phyloP scores from a whole-genome alignment of 2,888 invertebrate species.

The Cyaniris semiargus region DNA sequence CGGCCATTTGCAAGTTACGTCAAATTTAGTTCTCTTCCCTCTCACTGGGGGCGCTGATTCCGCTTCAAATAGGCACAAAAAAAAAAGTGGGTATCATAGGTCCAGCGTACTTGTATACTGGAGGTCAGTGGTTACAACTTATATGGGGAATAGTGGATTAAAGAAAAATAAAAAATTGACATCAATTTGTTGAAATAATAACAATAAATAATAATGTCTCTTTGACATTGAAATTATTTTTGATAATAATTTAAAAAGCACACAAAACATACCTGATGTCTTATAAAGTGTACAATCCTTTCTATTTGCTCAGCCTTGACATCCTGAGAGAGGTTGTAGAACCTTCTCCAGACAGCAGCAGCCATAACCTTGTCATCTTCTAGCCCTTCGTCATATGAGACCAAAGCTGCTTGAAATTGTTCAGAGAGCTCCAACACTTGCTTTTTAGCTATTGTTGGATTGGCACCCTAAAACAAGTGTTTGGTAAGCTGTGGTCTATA shows the following conservation, averaged over 20 bases:
- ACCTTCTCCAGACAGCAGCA: slow-evolving; percentile 91
- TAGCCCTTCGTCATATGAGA: slow-evolving; percentile 93
- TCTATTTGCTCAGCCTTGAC: slow-evolving; percentile 85
- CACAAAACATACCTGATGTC: slow-evolving; percentile 83
- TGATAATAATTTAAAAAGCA: too few relatives aligned
- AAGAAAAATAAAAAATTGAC: too few relatives aligned
- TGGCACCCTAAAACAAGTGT: slow-evolving; percentile 74
- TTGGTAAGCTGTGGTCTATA: background rate
- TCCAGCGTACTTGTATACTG: too few relatives aligned
- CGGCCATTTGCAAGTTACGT: too few relatives aligned
- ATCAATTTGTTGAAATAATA: background rate
- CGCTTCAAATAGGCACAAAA: too few relatives aligned
- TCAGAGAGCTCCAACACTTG: slow-evolving; percentile 85
- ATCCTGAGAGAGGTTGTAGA: slow-evolving; percentile 84
- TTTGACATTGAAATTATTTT: background rate
- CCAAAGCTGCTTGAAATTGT: slow-evolving; percentile 91
- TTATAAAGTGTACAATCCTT: slow-evolving; percentile 85
- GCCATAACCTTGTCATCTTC: slow-evolving; percentile 89
- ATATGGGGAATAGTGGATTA: too few relatives aligned
- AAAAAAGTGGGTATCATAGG: too few relatives aligned
- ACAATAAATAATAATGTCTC: too few relatives aligned
- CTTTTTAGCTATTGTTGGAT: slow-evolving; percentile 80
- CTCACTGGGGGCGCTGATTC: too few relatives aligned
- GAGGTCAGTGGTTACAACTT: too few relatives aligned
- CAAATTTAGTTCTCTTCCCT: too few relatives aligned